Percentiles rank a stretch among this genome's conserved stretches.
Evolutionary conservation across 2,888 invertebrate genomes (phyloP).

Genomic region (Prosopocoilus inquinatus): DNA sequence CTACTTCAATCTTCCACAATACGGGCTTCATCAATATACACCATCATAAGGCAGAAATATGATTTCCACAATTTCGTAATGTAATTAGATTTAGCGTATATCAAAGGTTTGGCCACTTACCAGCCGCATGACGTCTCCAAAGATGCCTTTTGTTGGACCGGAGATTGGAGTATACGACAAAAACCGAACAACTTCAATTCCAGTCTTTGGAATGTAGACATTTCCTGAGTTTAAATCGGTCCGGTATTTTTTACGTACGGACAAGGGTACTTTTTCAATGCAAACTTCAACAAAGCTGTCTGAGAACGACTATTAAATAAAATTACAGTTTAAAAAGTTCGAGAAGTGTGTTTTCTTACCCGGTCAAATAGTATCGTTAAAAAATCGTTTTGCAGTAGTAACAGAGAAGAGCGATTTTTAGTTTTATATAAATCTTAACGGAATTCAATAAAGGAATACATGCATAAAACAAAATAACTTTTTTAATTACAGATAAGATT

Average conservation of each 20-base stretch:
- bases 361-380: no score
- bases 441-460: no score
- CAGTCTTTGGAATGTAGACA: conserved; percentile 14
- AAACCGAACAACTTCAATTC: conserved; percentile 20
- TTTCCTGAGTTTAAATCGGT: conserved; percentile 3
- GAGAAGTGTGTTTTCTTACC: not conserved
- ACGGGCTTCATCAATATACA: conserved; percentile 20
- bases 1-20: conserved; percentile 15
- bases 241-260: conserved; percentile 1
- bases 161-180: conserved; percentile 39
- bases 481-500: no score
- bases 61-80: conserved; percentile 36
- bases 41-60: conserved; percentile 12
- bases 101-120: conserved; percentile 40
- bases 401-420: no score
- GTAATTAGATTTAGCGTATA: conserved; percentile 37
- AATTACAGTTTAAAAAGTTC: not conserved
- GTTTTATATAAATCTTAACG: no score
- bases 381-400: no score
- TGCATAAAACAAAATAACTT: no score
- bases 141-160: conserved; percentile 37
- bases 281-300: not conserved
- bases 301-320: not conserved
- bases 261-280: conserved; percentile 1
- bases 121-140: conserved; percentile 35